A percentile compares a stretch with the other conserved stretches of the same genome.
phyloP scores from a whole-genome alignment of 2,797 vertebrate species.

The Sebastes reedi region DNA sequence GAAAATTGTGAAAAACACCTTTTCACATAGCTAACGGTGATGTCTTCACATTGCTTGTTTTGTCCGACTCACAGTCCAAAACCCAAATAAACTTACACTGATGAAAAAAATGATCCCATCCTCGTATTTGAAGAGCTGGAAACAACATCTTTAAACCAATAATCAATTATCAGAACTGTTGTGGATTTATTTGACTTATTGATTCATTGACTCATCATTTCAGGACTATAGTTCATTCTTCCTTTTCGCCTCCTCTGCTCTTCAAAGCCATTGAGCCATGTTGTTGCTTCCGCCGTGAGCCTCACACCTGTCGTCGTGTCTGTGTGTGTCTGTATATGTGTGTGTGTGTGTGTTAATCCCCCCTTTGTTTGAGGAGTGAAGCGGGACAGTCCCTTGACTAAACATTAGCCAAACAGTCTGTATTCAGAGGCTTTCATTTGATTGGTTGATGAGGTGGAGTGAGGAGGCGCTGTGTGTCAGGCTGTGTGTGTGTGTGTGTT shows the following conservation, averaged over 20 bases:
- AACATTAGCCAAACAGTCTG: slow-evolving; percentile 62
- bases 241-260: background rate
- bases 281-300: background rate
- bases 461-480: slow-evolving; percentile 29
- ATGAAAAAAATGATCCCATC: background rate
- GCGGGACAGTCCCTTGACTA: slow-evolving; percentile 34
- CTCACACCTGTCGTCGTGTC: slow-evolving; percentile 54
- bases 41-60: background rate
- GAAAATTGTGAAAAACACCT: background rate
- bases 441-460: slow-evolving; percentile 57
- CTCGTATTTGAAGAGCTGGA: background rate
- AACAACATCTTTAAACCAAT: background rate
- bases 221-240: background rate
- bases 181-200: background rate
- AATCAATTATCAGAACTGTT: background rate
- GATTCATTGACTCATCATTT: background rate
- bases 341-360: slow-evolving; percentile 38
- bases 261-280: background rate
- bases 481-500: background rate
- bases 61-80: background rate
- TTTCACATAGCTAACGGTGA: background rate
- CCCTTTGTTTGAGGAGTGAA: slow-evolving; percentile 58
- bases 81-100: too few relatives aligned
- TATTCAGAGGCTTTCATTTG: slow-evolving; percentile 44
- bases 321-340: slow-evolving; percentile 8